A percentile compares a stretch with the other conserved stretches of the same genome.
These are phyloP conservation scores for Lepidocolaptes lacrymiger DNA, from an alignment of 2,797 vertebrate species.

Conservation along the genomic window DNA sequence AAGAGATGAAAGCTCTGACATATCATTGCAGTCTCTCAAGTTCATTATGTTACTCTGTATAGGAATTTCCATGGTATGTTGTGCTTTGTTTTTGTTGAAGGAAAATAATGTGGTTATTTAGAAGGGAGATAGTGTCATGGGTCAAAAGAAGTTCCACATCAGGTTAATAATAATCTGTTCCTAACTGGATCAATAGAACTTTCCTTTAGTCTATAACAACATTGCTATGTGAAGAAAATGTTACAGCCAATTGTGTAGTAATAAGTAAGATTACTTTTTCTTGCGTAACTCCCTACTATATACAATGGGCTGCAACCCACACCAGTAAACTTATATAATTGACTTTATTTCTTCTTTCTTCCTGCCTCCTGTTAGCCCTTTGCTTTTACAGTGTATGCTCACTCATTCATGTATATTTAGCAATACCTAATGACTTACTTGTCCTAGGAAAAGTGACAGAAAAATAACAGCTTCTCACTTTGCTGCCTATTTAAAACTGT, in stretches of 20 bases:
- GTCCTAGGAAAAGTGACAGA: background rate
- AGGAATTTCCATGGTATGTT: background rate
- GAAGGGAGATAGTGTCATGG: background rate
- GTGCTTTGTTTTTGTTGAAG: background rate
- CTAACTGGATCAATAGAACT: background rate
- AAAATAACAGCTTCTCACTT: background rate
- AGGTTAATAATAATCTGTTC: background rate
- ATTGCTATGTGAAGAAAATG: background rate
- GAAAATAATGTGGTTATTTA: background rate
- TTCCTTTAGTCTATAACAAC: background rate
- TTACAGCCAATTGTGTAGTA: background rate
- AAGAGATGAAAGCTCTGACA: conserved; percentile 5
- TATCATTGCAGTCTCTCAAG: background rate
- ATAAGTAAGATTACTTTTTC: background rate
- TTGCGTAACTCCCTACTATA: background rate
- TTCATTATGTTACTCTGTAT: background rate
- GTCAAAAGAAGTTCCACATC: background rate
- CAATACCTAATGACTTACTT: background rate
- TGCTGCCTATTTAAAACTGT: background rate
- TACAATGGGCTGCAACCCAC: background rate
- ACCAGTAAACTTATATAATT: background rate
- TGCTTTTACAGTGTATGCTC: background rate
- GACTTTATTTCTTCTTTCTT: background rate
- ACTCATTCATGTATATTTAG: background rate
- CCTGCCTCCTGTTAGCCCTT: background rate